Conservation (phyloP, 2,797 vertebrate species). For the Thamnophis elegans region DNA sequence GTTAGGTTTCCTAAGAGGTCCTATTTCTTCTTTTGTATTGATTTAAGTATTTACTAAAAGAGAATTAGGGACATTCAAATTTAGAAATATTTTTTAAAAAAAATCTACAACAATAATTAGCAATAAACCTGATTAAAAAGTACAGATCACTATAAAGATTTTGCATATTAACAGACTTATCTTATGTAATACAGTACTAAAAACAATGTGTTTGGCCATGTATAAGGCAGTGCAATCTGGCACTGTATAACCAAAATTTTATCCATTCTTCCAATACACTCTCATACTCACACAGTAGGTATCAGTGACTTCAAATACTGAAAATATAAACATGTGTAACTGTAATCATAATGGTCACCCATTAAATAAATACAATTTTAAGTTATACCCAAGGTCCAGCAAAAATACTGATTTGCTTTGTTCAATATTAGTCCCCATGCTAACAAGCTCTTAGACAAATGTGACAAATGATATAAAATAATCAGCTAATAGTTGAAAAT, state of each 20-base stretch:
- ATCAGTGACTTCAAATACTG: background rate
- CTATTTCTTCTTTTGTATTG: background rate
- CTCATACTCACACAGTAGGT: background rate
- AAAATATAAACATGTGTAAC: background rate
- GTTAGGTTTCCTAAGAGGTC: background rate
- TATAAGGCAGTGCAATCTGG: background rate
- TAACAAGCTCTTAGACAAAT: background rate
- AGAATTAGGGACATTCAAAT: background rate
- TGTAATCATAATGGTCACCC: background rate
- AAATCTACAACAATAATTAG: background rate
- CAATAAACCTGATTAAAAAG: background rate
- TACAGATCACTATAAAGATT: rapidly evolving
- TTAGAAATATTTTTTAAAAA: background rate
- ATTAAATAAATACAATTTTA: background rate
- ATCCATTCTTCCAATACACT: background rate
- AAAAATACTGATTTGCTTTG: background rate
- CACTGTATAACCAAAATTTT: background rate
- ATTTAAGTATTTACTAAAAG: background rate
- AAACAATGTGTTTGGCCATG: rapidly evolving
- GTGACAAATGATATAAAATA: background rate
- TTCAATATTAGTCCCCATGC: background rate
- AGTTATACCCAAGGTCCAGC: background rate
- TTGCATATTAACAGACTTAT: background rate
- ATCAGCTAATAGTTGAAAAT: background rate
- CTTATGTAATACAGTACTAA: background rate